Conservation (phyloP, 2,888 invertebrate species). For the Agonopterix subpropinquella region DNA sequence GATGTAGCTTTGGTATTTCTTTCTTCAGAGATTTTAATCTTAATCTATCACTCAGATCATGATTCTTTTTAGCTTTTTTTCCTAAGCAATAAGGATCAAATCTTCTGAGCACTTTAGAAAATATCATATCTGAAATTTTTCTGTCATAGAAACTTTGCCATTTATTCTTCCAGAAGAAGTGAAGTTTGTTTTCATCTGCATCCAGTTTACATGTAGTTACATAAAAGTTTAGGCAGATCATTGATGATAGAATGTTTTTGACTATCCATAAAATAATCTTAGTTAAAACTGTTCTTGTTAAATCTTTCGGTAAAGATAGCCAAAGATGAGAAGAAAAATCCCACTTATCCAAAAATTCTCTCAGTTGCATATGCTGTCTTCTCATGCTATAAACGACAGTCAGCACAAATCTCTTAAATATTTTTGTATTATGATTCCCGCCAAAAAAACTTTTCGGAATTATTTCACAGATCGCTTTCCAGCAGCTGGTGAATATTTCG, state of each 20-base stretch:
- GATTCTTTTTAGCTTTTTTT: conserved; percentile 33
- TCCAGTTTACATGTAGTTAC: conserved; percentile 61
- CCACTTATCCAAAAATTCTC: conserved; percentile 42
- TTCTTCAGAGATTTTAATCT: conserved; percentile 35
- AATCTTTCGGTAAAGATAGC: conserved; percentile 18
- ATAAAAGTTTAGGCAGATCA: conserved; percentile 58
- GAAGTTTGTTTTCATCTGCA: conserved; percentile 56
- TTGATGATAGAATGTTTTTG: conserved; percentile 46
- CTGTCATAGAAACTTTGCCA: conserved; percentile 68
- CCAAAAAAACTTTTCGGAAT: conserved; percentile 48
- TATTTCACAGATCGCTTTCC: conserved; percentile 38
- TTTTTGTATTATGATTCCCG: conserved; percentile 41
- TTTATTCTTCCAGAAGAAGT: conserved; percentile 56
- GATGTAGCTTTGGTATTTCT: conserved; percentile 53
- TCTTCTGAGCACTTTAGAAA: conserved; percentile 41
- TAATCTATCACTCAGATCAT: conserved; percentile 25
- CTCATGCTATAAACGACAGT: conserved; percentile 52
- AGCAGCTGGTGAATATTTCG: conserved; percentile 35
- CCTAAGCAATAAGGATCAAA: conserved; percentile 36
- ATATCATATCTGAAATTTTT: conserved; percentile 44
- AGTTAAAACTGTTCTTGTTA: conserved; percentile 24
- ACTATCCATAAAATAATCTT: conserved; percentile 43
- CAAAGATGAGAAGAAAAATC: conserved; percentile 36
- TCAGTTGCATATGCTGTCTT: conserved; percentile 43
- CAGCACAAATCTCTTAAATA: conserved; percentile 40